A percentile compares a stretch with the other conserved stretches of the same genome.
Conservation (phyloP, 1,140 invertebrate species). For the Nixonia krombeini region DNA sequence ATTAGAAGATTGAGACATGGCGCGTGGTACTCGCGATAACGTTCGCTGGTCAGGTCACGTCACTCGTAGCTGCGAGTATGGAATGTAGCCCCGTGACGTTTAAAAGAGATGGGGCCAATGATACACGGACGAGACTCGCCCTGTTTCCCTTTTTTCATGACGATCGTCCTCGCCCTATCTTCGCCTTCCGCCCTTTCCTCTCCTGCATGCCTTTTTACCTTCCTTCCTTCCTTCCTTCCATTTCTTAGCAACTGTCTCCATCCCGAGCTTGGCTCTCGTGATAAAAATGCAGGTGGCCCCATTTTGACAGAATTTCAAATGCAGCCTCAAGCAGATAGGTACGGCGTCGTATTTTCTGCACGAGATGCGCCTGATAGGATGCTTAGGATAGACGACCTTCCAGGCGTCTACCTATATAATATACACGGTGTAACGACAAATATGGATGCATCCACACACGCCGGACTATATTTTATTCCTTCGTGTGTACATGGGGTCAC, state of each 20-base stretch:
- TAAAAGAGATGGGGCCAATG: not conserved
- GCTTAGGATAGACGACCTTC: slow-evolving; percentile 9
- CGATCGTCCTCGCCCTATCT: not conserved
- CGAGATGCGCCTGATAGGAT: slow-evolving; percentile 15
- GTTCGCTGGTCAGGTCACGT: no score
- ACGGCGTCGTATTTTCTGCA: slow-evolving; percentile 13
- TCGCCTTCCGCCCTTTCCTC: slow-evolving; percentile 2
- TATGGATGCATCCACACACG: not conserved
- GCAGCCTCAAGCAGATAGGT: slow-evolving; percentile 11
- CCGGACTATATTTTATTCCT: not conserved
- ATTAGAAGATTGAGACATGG: not conserved
- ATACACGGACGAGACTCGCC: not conserved
- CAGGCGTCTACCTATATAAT: slow-evolving; percentile 12
- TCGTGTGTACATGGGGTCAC: not conserved
- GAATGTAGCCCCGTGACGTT: no score
- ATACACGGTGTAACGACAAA: slow-evolving; percentile 10
- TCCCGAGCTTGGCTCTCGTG: slow-evolving; percentile 4
- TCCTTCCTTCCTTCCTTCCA: slow-evolving; percentile 3
- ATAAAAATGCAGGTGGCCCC: slow-evolving; percentile 14
- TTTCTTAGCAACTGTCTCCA: slow-evolving; percentile 8
- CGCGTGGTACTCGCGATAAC: no score
- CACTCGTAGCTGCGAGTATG: no score
- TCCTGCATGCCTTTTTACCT: not conserved
- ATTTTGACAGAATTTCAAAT: slow-evolving; percentile 17
- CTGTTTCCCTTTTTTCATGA: not conserved